Base-by-base conservation (phyloP, 2,797 vertebrate genomes). In the Ptychobarbus kaznakovi region DNA sequence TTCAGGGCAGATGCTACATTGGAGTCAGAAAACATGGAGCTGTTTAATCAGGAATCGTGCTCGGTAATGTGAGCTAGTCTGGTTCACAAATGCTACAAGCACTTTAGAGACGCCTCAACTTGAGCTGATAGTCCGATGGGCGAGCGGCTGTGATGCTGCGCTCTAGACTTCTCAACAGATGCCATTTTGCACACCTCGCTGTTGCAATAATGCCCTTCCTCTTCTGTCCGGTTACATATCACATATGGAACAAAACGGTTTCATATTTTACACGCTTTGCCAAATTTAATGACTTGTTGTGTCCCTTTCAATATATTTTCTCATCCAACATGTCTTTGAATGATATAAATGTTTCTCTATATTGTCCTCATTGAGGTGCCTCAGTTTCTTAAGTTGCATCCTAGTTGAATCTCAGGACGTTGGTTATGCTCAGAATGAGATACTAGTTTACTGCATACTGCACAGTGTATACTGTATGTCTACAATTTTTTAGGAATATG, bases 71-170 rank as follows among this genome's bases (percentile, higher is more conserved):
- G 22, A 86, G 61, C 69, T 81, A 12, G 9, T 42, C 42, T n/a
- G 11, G 56, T 87, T 86, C 87, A 80, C 87, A 25, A 72, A 83
- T 44, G 66, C 56, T 86, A 66, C 81, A 63, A 89, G 88, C 89
- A 88, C 88, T 89, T 90, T 89, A 90, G 32, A 81, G 49, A 88
- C 73, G 75, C 73, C 44, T 70, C 58, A 51, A 12, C 53, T 83
- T 69, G 58, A 66, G 56, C 56, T 20, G 63, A 80, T 69, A 69
- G 51, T 85, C 40, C 1, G 66, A 61, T 12, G 65, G 20, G 63
- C 12, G 25, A 35, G 78, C 66, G 25, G 20, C 72, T 15, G 12
- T 69, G 38, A 44, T 66, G 53, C 40, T 61, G 18, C 40, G 11
- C 72, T 88, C 69, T n/a, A 76, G 25, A 53, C 79, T 46, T 74